phyloP scores from a whole-genome alignment of 2,888 invertebrate genomes.

The Seira sanloemensis region DNA sequence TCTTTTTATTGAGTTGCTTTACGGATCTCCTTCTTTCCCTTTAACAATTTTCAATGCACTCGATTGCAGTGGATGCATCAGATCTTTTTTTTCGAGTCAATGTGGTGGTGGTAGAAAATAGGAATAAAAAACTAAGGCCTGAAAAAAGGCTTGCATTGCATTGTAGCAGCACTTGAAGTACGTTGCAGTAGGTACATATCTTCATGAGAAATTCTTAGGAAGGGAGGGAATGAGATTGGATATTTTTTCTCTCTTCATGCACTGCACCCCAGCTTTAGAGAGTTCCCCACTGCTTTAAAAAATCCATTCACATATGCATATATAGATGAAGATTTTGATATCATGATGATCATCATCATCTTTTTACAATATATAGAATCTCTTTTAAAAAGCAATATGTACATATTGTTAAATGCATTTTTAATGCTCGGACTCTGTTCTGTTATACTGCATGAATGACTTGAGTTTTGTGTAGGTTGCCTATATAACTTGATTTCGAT shows the following conservation, averaged over 20 bases:
- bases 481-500: conserved; percentile 21
- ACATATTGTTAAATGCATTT: not conserved
- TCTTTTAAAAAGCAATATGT: conserved; percentile 16
- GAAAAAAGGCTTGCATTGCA: conserved; percentile 16
- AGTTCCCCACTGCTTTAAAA: conserved; percentile 43
- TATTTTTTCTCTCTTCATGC: conserved; percentile 40
- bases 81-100: not conserved
- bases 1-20: conserved; percentile 54
- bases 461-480: conserved; percentile 59
- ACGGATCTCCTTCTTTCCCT: conserved; percentile 64
- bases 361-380: not conserved
- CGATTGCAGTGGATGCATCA: conserved; percentile 34
- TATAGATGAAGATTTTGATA: not conserved
- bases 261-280: conserved; percentile 53
- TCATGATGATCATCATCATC: not conserved
- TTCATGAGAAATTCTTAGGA: conserved; percentile 59
- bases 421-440: conserved; percentile 10
- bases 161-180: not conserved
- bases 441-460: conserved; percentile 42
- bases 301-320: not conserved
- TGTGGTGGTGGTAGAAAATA: conserved; percentile 14
- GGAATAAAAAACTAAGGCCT: conserved; percentile 12
- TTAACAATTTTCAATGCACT: conserved; percentile 60
- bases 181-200: conserved; percentile 17
- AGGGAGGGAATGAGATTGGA: conserved; percentile 57